Base-by-base conservation (phyloP, 2,113 vertebrate genomes). In the Tylochromis polylepis region DNA sequence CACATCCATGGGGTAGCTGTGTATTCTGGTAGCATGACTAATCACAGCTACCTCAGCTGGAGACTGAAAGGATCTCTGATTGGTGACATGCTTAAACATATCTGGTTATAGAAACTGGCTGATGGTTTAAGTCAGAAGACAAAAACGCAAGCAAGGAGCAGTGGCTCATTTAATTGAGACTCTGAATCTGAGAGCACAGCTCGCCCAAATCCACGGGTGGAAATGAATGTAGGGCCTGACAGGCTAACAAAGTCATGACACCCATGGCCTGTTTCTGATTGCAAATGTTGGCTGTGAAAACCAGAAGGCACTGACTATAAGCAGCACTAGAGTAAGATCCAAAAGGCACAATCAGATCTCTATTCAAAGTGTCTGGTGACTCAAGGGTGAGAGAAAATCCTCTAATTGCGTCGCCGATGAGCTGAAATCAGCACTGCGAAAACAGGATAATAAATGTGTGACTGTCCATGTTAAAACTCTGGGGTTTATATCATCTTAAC, bases 1-100 rank as follows among this genome's bases (percentile, higher is more conserved):
- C 72, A n/a, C 53, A 46, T 75, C 38, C 55, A 81, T 14, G 49
- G 80, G 58, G 20, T 31, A 43, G 55, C 82, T 84, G 11, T 59
- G 31, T 84, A 58, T 58, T 72, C 65, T 46, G 16, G 24, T 29
- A 58, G 49, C 36, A 31, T 31, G 10, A 84, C 79, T 67, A 82
- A 88, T 90, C 31, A 56, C 79, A 62, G 53, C 31, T 62, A 24
- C 22, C 85, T 85, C 83, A 87, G 85, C 88, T 72, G 88, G 88
- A 90, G 85, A 55, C 51, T 31, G 41, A 51, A 46, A 31, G 22
- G 24, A 8, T 10, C 65, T 72, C 55, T 90, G 84, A 89, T 90
- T 90, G 83, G 60, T 53, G 82, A 55, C 80, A 5, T 20, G 31
- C 16, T 78, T 80, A 16, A 87, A 84, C 18, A 29, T 53, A 31